Percentiles rank a stretch among this genome's conserved stretches.
Conservation (phyloP, 2,113 vertebrate species). For the Albula glossodonta region DNA sequence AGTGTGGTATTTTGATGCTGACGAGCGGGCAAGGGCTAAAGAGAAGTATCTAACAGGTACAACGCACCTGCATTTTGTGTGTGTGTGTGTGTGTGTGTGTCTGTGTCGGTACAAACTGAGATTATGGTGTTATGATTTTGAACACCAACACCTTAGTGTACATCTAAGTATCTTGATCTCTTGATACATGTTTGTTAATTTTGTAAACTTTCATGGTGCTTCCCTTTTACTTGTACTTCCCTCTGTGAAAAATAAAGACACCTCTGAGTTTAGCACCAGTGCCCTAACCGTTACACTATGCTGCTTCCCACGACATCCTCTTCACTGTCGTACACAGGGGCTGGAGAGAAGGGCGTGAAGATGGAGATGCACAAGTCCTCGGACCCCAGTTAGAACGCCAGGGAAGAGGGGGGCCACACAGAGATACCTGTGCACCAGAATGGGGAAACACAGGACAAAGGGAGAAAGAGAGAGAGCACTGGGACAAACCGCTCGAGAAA, state of each 20-base stretch:
- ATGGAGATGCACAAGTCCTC: conserved; percentile 89
- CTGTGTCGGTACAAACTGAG: not conserved
- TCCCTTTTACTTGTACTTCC: too few relatives aligned
- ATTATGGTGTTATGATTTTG: too few relatives aligned
- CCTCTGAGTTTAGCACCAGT: too few relatives aligned
- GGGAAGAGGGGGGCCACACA: conserved; percentile 51
- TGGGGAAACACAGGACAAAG: not conserved
- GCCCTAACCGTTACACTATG: not conserved
- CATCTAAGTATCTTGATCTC: not conserved
- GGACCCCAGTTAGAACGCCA: conserved; percentile 77
- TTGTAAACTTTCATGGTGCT: too few relatives aligned
- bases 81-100: not conserved
- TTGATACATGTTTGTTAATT: not conserved
- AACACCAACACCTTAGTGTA: not conserved
- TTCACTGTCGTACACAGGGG: conserved; percentile 46
- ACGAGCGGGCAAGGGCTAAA: conserved; percentile 94
- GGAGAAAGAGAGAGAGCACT: not conserved
- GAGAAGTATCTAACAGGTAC: conserved; percentile 95
- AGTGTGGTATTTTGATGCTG: conserved; percentile 98
- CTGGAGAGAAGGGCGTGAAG: conserved; percentile 92
- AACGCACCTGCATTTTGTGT: conserved; percentile 6
- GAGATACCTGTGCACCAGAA: not conserved
- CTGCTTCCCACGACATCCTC: not conserved
- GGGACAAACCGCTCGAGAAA: not conserved
- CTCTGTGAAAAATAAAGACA: too few relatives aligned